Base-by-base conservation (phyloP, 2,888 invertebrate species). In the Diplazon laetatorius region DNA sequence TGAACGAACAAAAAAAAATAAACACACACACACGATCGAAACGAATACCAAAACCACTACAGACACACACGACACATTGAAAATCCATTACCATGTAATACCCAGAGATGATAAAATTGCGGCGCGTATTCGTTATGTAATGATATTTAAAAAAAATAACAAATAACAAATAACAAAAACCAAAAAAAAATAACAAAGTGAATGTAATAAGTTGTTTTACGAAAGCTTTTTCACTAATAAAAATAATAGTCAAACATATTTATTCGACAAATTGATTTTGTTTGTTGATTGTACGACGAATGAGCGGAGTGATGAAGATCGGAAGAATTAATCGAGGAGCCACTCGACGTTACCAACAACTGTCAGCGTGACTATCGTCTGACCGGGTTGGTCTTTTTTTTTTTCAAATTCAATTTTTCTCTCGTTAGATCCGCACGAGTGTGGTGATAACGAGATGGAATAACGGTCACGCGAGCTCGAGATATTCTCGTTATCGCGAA, bases 141-240 rank as follows among this genome's bases (percentile, higher is more conserved):
- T 81, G 76, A 80, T 81, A 81, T 80, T 80, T 72, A 55, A n/a
- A n/a, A n/a, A n/a, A n/a, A n/a, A n/a, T n/a, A n/a, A n/a, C n/a
- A n/a, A n/a, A n/a, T n/a, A n/a, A n/a, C n/a, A n/a, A n/a, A n/a
- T n/a, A n/a, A n/a, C n/a, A n/a, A n/a, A n/a, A n/a, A n/a, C n/a
- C n/a, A n/a, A n/a, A n/a, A n/a, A n/a, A n/a, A n/a, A n/a, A n/a
- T n/a, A n/a, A n/a, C n/a, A n/a, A 86, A 87, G 82, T 88, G 85
- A 85, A 87, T 89, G 87, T 88, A 88, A 87, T 87, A 85, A 85
- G 83, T 87, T 87, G 86, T 87, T 87, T 87, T 85, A 85, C 85
- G 83, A 80, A 88, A 87, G 87, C 88, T 88, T 89, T 89, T 88
- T 88, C 88, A 88, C 87, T 86, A 88, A 88, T 88, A 88, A 87